Base-by-base conservation (phyloP, 2,797 vertebrate genomes). In the Falco rusticolus region DNA sequence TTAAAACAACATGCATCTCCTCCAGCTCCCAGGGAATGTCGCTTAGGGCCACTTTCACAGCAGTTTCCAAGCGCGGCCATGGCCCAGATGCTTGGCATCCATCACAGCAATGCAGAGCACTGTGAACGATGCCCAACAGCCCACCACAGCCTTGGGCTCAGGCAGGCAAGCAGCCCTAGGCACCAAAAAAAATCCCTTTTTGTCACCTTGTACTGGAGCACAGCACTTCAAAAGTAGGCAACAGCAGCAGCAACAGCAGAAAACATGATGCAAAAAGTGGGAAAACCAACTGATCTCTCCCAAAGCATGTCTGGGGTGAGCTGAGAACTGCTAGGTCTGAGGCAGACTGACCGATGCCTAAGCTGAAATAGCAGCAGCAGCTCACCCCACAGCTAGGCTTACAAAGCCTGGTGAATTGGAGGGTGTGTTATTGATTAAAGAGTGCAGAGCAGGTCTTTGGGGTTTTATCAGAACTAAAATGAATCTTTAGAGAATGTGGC, bases 391-490 rank as follows among this genome's bases (percentile, higher is more conserved):
- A 1, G 21, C 56, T 61, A 39, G 33, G 26, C 29, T 85, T 82
- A 57, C 53, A 0, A 2, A 0, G 3, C 61, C 72, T 0, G 0
- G 41, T 57, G 64, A 69, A 21, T 41, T 37, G n/a, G 34, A 77
- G 54, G 33, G 15, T 14, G 29, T 33, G 51, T n/a, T 61, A 41
- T 7, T 81, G 56, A 77, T 57, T 43, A 31, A 84, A 56, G 26
- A 53, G 28, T 5, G 18, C 31, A 45, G 51, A 68, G 45, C 9
- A 60, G n/a, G 15, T 69, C 54, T 87, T 64, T 31, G 26, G 20
- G 54, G 13, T 16, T 71, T 90, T 65, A 74, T 41, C 47, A 57
- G 70, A 60, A 82, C 37, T 31, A 50, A 72, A 56, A 84, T 4
- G 16, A 72, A 64, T 24, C 60, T 81, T 71, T n/a, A 64, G 68